Conservation (phyloP, 2,888 invertebrate species). For the Neoscelio sp. region DNA sequence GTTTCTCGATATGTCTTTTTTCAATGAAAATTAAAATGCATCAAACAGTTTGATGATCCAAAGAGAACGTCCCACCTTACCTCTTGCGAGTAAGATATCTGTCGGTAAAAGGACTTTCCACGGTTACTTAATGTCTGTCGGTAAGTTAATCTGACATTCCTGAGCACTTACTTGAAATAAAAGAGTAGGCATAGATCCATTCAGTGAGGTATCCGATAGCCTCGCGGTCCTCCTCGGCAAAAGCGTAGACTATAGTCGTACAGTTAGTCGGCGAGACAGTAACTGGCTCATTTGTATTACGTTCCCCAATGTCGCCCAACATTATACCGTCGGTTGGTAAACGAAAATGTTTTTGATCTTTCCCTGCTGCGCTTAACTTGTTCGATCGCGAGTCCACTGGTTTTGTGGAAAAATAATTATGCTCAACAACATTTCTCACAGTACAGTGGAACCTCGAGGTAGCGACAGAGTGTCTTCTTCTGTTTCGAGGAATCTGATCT, state of each 20-base stretch:
- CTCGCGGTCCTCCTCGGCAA: slow-evolving; percentile 82
- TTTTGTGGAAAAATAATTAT: slow-evolving; percentile 63
- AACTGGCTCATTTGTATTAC: slow-evolving; percentile 72
- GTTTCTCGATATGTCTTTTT: no score
- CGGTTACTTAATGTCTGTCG: slow-evolving; percentile 58
- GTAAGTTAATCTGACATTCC: slow-evolving; percentile 31
- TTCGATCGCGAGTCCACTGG: slow-evolving; percentile 78
- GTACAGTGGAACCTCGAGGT: no score
- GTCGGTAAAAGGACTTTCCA: slow-evolving; percentile 45
- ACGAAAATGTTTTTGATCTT: slow-evolving; percentile 73
- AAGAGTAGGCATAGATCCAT: slow-evolving; percentile 88
- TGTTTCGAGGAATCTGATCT: no score
- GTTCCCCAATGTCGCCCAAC: slow-evolving; percentile 74
- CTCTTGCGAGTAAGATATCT: slow-evolving; percentile 33
- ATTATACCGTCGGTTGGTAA: slow-evolving; percentile 75
- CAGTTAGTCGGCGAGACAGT: slow-evolving; percentile 82
- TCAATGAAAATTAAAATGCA: slow-evolving; percentile 17
- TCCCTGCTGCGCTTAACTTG: slow-evolving; percentile 75
- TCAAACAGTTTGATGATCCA: background rate
- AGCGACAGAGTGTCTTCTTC: no score
- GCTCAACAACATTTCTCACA: slow-evolving; percentile 31
- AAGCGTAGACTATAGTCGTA: slow-evolving; percentile 83
- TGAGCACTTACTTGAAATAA: slow-evolving; percentile 87
- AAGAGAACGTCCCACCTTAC: slow-evolving; percentile 44
- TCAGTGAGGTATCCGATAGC: slow-evolving; percentile 88